These are phyloP conservation scores for Coecobrya sp. DNA, from an alignment of 2,888 invertebrate species.

Conservation along the genomic window DNA sequence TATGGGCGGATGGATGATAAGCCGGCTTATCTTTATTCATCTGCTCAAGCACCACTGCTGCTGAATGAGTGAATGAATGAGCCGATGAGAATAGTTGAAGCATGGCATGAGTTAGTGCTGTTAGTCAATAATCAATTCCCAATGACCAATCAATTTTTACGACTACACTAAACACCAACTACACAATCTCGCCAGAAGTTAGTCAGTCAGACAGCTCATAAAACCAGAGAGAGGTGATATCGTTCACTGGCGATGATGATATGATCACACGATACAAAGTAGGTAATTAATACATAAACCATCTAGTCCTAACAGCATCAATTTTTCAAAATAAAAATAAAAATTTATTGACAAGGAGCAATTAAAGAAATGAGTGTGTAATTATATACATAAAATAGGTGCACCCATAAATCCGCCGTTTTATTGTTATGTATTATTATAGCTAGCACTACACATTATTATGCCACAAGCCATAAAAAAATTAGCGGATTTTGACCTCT, in stretches of 20 bases:
- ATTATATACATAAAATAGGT: no score
- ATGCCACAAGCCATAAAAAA: slow-evolving; percentile 10
- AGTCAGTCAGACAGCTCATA: background rate
- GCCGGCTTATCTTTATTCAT: slow-evolving; percentile 10
- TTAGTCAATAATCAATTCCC: background rate
- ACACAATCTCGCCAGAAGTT: background rate
- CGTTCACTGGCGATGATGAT: background rate
- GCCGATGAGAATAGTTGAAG: background rate
- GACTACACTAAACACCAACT: background rate
- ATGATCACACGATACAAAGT: background rate
- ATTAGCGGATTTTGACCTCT: slow-evolving; percentile 27
- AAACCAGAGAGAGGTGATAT: background rate
- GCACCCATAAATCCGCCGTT: background rate
- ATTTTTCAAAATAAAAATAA: background rate
- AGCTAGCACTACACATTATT: background rate
- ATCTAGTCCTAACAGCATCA: background rate
- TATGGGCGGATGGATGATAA: slow-evolving; percentile 11
- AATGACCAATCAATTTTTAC: slow-evolving; percentile 45
- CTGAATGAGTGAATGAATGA: background rate
- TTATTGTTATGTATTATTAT: background rate
- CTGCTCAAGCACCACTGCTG: background rate
- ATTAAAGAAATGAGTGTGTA: background rate
- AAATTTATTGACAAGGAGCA: slow-evolving; percentile 5
- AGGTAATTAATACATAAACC: slow-evolving; percentile 19
- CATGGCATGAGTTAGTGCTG: background rate